Evolutionary conservation across 1,140 invertebrate genomes (phyloP).

Genomic region (Euwallacea similis): DNA sequence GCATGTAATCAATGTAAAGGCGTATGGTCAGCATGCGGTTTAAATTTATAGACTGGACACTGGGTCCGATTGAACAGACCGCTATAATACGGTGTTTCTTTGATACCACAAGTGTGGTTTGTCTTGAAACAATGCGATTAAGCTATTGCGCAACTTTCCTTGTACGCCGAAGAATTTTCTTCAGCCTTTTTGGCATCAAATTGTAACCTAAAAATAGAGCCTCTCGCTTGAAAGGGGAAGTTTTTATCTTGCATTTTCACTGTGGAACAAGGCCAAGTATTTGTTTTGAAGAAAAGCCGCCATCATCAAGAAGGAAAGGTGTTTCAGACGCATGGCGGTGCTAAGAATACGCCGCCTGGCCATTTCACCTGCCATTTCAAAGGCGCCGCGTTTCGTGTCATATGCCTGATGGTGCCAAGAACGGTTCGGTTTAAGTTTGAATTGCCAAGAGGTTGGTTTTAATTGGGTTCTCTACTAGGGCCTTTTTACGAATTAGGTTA

Average conservation of each 20-base stretch:
- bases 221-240: neutral
- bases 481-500: neutral
- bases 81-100: constrained; percentile 20
- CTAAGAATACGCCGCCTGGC: constrained; percentile 16
- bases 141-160: neutral
- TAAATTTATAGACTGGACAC: constrained; percentile 49
- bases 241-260: constrained; percentile 18
- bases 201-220: constrained; percentile 6
- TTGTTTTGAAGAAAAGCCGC: constrained; percentile 17
- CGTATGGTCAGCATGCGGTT: constrained; percentile 47
- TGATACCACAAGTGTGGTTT: constrained; percentile 2
- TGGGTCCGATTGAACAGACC: constrained; percentile 4
- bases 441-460: constrained; percentile 1
- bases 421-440: too few species aligned
- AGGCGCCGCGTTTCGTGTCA: constrained; percentile 16
- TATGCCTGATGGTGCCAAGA: constrained; percentile 9
- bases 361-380: constrained; percentile 30
- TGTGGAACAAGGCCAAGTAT: constrained; percentile 28
- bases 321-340: constrained; percentile 25
- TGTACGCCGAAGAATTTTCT: too few species aligned
- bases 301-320: constrained; percentile 11
- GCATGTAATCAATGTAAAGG: constrained; percentile 51
- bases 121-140: constrained; percentile 4
- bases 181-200: too few species aligned
- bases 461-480: neutral